Conservation (phyloP, 1,140 invertebrate species). For the Drosophila azteca region DNA sequence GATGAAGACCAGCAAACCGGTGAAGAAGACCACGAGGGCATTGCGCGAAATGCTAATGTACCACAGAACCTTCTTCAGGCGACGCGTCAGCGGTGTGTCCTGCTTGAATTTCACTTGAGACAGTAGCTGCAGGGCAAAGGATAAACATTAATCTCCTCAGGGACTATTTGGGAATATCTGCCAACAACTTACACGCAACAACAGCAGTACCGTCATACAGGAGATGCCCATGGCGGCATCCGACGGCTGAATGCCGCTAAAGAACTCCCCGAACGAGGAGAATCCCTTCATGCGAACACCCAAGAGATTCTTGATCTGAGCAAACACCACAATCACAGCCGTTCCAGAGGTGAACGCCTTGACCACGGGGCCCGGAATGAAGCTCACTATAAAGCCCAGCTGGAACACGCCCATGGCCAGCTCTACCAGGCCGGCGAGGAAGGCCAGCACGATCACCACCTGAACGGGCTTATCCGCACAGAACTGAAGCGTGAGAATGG, state of each 20-base stretch:
- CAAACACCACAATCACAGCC: conserved; percentile 94
- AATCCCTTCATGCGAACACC: conserved; percentile 90
- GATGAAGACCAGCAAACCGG: conserved; percentile 87
- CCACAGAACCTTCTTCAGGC: conserved; percentile 88
- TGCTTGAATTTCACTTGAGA: conserved; percentile 73
- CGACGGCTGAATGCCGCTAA: conserved; percentile 85
- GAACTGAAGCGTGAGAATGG: conserved; percentile 89
- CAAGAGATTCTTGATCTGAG: conserved; percentile 93
- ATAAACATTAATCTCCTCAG: too few relatives aligned
- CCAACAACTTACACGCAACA: conserved; percentile 87
- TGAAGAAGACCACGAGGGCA: conserved; percentile 90
- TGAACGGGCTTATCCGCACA: conserved; percentile 88
- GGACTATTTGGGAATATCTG: neutral
- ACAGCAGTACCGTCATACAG: conserved; percentile 88
- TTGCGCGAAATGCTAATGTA: conserved; percentile 91
- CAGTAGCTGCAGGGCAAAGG: conserved; percentile 43
- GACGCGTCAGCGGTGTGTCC: conserved; percentile 82
- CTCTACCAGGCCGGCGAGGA: conserved; percentile 90
- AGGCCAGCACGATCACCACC: conserved; percentile 91
- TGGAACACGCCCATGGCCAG: conserved; percentile 88
- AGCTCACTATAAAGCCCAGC: conserved; percentile 93
- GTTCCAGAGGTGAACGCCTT: conserved; percentile 97
- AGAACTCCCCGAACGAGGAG: conserved; percentile 88
- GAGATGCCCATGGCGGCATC: conserved; percentile 89
- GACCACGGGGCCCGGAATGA: conserved; percentile 96